These are phyloP conservation scores for Limnephilus marmoratus DNA, from an alignment of 2,888 invertebrate species.

Conservation along the genomic window DNA sequence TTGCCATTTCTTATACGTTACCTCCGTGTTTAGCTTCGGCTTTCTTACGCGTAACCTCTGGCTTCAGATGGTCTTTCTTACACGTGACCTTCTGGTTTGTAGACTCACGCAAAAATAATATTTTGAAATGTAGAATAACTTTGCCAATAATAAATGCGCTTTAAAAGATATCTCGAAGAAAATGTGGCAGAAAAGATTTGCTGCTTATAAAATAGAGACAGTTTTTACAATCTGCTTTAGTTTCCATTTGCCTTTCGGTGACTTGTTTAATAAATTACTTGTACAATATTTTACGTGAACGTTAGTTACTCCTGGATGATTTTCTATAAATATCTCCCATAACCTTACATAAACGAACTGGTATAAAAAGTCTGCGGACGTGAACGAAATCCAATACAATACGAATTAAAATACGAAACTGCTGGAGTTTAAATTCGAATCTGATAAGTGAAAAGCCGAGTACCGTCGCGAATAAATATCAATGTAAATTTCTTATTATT, in stretches of 20 bases:
- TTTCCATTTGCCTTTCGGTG: not conserved
- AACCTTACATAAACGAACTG: not conserved
- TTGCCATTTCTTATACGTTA: too few species aligned
- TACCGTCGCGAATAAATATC: not conserved
- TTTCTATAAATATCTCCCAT: not conserved
- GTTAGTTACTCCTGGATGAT: not conserved
- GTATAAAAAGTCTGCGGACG: not conserved
- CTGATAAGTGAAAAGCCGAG: slow-evolving; percentile 11
- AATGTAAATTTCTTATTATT: not conserved
- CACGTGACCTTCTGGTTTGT: too few species aligned
- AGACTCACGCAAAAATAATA: too few species aligned
- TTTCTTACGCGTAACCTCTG: too few species aligned
- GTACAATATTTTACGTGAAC: not conserved
- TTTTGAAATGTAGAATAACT: too few species aligned
- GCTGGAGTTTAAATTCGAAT: not conserved
- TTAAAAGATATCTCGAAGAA: not conserved
- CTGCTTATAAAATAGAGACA: not conserved
- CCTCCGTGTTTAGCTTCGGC: too few species aligned
- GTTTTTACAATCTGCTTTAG: not conserved
- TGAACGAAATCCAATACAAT: not conserved
- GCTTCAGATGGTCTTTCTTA: too few species aligned
- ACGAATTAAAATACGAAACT: slow-evolving; percentile 3
- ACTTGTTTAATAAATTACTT: not conserved
- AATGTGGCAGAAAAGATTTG: not conserved
- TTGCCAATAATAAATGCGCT: too few species aligned